Conservation (phyloP, 2,888 invertebrate genomes). For the Incurvaria masculella region DNA sequence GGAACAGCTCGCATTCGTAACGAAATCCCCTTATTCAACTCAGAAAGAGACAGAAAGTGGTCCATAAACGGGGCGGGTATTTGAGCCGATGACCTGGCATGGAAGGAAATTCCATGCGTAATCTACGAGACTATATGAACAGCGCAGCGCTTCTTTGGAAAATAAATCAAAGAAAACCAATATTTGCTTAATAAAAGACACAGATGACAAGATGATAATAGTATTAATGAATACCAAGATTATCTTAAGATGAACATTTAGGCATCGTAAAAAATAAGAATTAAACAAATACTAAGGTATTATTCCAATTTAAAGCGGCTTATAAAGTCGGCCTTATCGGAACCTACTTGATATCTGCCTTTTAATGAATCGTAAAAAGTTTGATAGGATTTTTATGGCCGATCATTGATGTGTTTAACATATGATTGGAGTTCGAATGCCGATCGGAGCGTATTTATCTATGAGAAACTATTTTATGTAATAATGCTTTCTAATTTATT, state of each 20-base stretch:
- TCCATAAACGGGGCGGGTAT: too few relatives aligned
- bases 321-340: not conserved
- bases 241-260: not conserved
- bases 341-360: not conserved
- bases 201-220: not conserved
- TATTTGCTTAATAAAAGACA: not conserved
- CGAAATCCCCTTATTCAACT: too few relatives aligned
- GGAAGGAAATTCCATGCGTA: too few relatives aligned
- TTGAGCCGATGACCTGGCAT: too few relatives aligned
- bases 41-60: too few relatives aligned
- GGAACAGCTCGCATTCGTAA: too few relatives aligned
- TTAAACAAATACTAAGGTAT: not conserved
- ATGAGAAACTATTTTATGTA: not conserved
- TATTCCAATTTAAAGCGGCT: not conserved
- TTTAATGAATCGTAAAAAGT: not conserved
- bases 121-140: too few relatives aligned
- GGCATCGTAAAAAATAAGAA: not conserved
- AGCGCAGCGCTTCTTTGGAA: too few relatives aligned
- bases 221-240: not conserved
- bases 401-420: not conserved
- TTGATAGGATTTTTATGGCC: not conserved
- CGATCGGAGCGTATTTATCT: not conserved
- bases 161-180: not conserved
- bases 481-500: not conserved
- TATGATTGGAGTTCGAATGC: not conserved